Percentiles rank a stretch among this genome's conserved stretches.
These are phyloP conservation scores for Glareola pratincola DNA, from an alignment of 2,113 vertebrate species.

Conservation along the genomic window DNA sequence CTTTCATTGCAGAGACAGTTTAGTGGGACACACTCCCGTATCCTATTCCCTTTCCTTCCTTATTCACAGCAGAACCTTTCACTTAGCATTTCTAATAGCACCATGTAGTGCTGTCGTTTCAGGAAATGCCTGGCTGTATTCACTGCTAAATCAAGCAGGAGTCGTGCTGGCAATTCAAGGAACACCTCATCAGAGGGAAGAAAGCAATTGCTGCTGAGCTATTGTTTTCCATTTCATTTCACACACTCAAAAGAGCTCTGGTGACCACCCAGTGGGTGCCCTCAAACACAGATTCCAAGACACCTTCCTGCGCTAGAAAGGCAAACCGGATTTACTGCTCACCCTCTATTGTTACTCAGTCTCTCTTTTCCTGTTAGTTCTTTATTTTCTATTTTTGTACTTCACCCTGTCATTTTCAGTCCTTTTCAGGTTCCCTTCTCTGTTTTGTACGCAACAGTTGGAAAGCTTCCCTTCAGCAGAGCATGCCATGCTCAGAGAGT, in stretches of 20 bases:
- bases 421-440: constrained; percentile 9
- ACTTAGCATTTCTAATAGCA: constrained; percentile 29
- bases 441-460: background rate
- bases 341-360: constrained; percentile 18
- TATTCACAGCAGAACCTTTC: constrained; percentile 31
- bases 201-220: constrained; percentile 50
- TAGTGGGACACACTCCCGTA: background rate
- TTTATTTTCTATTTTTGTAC: constrained; percentile 47
- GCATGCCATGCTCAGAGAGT: fast-evolving
- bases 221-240: constrained; percentile 68
- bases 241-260: constrained; percentile 61
- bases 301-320: constrained; percentile 42
- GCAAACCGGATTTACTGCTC: constrained; percentile 53
- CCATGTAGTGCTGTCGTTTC: constrained; percentile 11
- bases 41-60: background rate
- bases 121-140: constrained; percentile 65
- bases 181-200: constrained; percentile 55
- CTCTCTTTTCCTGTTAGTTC: constrained; percentile 22
- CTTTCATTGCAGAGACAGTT: constrained; percentile 25
- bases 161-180: constrained; percentile 57
- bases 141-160: constrained; percentile 53
- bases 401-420: constrained; percentile 57
- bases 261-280: constrained; percentile 64
- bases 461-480: background rate
- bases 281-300: constrained; percentile 40